Conservation (phyloP, 2,888 invertebrate genomes). For the Nebria brevicollis region DNA sequence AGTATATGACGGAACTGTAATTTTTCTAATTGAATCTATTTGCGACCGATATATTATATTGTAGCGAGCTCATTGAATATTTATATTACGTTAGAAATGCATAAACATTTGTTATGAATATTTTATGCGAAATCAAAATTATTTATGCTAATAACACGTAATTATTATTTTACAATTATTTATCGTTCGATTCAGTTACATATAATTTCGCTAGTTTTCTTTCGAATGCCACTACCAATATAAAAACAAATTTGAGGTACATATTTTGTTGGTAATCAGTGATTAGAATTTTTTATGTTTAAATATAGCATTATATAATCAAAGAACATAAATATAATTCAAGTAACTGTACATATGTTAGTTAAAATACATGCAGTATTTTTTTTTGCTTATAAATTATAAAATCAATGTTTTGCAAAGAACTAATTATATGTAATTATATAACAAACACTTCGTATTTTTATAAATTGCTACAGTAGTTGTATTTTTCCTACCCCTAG, state of each 20-base stretch:
- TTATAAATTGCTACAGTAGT: not conserved
- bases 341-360: not conserved
- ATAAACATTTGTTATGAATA: no score
- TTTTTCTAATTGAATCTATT: constrained; percentile 11
- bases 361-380: not conserved
- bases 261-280: not conserved
- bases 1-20: constrained; percentile 8
- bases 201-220: no score
- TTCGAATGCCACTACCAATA: no score
- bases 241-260: no score
- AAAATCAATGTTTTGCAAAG: not conserved
- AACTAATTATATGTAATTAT: not conserved
- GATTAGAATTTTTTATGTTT: not conserved
- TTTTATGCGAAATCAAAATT: no score
- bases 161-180: no score
- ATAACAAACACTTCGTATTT: not conserved
- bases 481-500: constrained; percentile 22
- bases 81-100: no score
- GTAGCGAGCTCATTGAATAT: not conserved
- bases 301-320: not conserved
- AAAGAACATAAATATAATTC: not conserved
- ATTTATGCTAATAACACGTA: no score
- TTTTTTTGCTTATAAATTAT: constrained; percentile 6
- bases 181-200: no score
- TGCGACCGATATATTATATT: not conserved